Evolutionary conservation across 2,113 vertebrate species (phyloP).

Genomic region (Corythoichthys haematopterus): DNA sequence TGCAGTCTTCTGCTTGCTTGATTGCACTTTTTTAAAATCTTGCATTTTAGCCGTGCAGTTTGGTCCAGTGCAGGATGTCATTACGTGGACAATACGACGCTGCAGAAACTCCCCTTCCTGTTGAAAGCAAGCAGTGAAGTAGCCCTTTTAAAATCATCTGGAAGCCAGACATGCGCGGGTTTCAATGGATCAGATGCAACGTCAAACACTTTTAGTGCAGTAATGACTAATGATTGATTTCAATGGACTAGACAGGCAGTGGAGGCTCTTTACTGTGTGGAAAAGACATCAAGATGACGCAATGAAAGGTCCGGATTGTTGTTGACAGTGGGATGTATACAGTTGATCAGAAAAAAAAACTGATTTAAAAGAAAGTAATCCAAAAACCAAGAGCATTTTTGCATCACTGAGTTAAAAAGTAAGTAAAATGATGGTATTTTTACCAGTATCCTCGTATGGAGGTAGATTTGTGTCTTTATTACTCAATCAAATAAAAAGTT

Average conservation of each 20-base stretch:
- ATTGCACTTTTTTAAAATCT: conserved; percentile 26
- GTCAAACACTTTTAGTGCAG: conserved; percentile 28
- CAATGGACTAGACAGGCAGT: background rate
- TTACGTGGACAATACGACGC: conserved; percentile 60
- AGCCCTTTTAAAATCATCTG: conserved; percentile 63
- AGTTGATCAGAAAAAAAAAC: background rate
- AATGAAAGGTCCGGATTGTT: background rate
- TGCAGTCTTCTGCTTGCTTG: conserved; percentile 21
- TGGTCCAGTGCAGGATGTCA: conserved; percentile 64
- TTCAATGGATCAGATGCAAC: conserved; percentile 57
- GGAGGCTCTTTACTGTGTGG: background rate
- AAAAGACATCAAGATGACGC: background rate
- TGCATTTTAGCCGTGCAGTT: conserved; percentile 26
- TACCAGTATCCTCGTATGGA: no score
- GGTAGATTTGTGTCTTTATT: no score
- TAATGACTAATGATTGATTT: background rate
- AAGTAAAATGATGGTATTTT: no score
- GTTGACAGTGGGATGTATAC: background rate
- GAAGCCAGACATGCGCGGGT: conserved; percentile 50
- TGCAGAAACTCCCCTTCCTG: conserved; percentile 70
- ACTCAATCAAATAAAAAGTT: no score
- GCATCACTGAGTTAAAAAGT: no score
- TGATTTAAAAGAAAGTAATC: no score
- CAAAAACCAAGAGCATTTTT: no score
- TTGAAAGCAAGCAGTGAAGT: conserved; percentile 34